Conservation (phyloP, 2,113 vertebrate species). For the Pristiophorus japonicus region DNA sequence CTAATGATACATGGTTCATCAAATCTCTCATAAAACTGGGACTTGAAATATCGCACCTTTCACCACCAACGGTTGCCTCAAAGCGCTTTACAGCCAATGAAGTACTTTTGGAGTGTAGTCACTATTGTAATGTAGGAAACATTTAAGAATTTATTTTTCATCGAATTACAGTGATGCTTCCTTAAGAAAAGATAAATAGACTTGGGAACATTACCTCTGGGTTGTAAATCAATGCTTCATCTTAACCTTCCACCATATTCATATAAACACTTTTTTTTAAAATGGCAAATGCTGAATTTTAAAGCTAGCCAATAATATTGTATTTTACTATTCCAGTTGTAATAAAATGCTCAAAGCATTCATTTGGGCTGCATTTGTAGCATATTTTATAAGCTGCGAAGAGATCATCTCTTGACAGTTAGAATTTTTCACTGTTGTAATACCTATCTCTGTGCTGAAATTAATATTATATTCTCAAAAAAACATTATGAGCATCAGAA, state of each 20-base stretch:
- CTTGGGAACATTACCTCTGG: not conserved
- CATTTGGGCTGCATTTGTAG: not conserved
- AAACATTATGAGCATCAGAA: not conserved
- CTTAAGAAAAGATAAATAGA: not conserved
- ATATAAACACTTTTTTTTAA: not conserved
- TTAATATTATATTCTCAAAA: not conserved
- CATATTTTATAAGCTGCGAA: not conserved
- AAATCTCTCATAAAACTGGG: not conserved
- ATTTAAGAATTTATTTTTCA: not conserved
- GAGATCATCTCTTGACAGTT: not conserved
- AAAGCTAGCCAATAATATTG: not conserved
- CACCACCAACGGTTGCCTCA: too few relatives aligned
- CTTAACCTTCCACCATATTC: not conserved
- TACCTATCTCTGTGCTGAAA: not conserved
- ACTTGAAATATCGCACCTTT: too few relatives aligned
- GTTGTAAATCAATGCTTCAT: not conserved
- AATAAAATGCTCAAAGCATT: not conserved
- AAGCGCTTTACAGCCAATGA: too few relatives aligned
- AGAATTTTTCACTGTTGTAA: not conserved
- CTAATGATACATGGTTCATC: not conserved
- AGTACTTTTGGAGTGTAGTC: too few relatives aligned
- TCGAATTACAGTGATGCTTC: not conserved
- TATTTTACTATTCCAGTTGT: not conserved
- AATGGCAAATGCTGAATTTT: not conserved
- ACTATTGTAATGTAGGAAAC: too few relatives aligned